Percentiles rank a stretch among this genome's conserved stretches.
Conservation (phyloP, 2,113 vertebrate genomes). For the Ceyx cyanopectus region DNA sequence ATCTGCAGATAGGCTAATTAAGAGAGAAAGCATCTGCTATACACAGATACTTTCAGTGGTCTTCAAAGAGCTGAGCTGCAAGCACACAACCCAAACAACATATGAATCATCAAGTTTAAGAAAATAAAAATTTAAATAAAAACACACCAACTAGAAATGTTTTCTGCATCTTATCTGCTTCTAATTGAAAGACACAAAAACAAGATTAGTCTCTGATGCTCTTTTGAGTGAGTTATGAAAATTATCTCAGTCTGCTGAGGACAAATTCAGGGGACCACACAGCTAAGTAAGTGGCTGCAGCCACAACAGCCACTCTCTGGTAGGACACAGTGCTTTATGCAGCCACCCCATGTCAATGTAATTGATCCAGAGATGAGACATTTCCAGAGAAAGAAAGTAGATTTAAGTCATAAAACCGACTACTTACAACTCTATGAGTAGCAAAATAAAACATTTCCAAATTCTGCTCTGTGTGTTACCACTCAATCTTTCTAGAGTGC, state of each 20-base stretch:
- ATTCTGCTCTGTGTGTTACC: background rate
- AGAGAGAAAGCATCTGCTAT: background rate
- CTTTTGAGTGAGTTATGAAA: background rate
- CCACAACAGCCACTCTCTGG: background rate
- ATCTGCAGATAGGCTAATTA: background rate
- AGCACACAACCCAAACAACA: background rate
- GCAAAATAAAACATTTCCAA: background rate
- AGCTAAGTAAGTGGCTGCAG: background rate
- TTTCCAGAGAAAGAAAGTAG: background rate
- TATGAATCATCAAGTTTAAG: background rate
- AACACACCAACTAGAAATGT: fast-evolving
- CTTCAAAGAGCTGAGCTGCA: background rate
- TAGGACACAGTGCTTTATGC: background rate
- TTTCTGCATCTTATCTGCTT: background rate
- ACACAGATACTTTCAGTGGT: background rate
- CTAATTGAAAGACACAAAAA: background rate
- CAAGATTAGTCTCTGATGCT: background rate
- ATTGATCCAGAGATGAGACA: background rate
- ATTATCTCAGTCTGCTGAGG: background rate
- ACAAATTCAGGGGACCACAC: background rate
- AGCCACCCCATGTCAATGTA: background rate
- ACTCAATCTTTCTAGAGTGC: background rate
- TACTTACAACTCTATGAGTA: background rate
- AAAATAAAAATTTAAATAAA: background rate
- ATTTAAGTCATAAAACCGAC: background rate